phyloP scores from a whole-genome alignment of 2,797 vertebrate species.

The Neoniphon sammara region DNA sequence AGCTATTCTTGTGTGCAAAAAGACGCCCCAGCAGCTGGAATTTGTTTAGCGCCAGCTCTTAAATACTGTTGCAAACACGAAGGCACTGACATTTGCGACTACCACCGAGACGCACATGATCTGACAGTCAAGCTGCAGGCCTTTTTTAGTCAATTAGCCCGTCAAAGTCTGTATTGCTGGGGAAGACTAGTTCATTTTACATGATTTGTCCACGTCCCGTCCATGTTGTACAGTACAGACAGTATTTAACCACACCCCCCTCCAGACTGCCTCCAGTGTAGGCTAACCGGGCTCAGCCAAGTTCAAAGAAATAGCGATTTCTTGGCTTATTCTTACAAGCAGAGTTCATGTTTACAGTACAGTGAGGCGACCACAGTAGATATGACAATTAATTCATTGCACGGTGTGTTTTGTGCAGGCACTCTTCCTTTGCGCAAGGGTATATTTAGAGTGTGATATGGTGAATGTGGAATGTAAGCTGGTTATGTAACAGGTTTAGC shows the following conservation, averaged over 20 bases:
- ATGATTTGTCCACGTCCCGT: conserved; percentile 81
- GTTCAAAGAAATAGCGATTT: conserved; percentile 83
- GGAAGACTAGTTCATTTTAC: conserved; percentile 35
- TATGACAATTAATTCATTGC: conserved; percentile 57
- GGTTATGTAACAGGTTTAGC: conserved; percentile 98
- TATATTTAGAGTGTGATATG: conserved; percentile 94
- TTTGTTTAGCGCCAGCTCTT: conserved; percentile 62
- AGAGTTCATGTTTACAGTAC: conserved; percentile 24
- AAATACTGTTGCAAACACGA: conserved; percentile 44
- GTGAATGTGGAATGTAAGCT: conserved; percentile 94
- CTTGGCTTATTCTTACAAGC: conserved; percentile 41
- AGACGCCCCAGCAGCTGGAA: conserved; percentile 70
- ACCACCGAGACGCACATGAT: conserved; percentile 6
- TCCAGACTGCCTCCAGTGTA: conserved; percentile 82
- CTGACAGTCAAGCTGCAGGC: conserved; percentile 8
- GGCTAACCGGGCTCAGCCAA: conserved; percentile 79
- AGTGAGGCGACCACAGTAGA: conserved; percentile 16
- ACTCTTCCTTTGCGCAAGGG: conserved; percentile 68
- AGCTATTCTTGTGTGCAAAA: conserved; percentile 55
- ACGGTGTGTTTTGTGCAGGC: conserved; percentile 33
- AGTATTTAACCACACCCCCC: conserved; percentile 91
- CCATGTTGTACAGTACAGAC: conserved; percentile 92
- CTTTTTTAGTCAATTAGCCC: conserved; percentile 9
- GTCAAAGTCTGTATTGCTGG: conserved; percentile 37
- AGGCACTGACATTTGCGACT: conserved; percentile 26